A percentile compares a stretch with the other conserved stretches of the same genome.
Evolutionary conservation across 2,113 vertebrate genomes (phyloP).

Genomic region (Rattus rattus): DNA sequence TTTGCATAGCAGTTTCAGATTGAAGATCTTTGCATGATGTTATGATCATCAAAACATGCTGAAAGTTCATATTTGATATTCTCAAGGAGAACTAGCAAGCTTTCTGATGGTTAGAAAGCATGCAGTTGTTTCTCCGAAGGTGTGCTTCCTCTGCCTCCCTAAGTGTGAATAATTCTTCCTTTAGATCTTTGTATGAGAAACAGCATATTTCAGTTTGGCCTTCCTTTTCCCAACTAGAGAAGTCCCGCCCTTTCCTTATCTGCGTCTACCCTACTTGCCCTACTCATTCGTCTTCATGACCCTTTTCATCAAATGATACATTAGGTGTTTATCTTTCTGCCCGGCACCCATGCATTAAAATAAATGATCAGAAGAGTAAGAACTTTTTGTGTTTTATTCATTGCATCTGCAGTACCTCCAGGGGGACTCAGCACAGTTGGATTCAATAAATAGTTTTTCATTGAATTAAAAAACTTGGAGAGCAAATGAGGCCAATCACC

Average conservation of each 20-base stretch:
- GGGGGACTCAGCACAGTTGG: background rate
- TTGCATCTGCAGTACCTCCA: background rate
- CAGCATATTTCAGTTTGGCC: background rate
- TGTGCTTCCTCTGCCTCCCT: background rate
- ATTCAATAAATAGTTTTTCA: background rate
- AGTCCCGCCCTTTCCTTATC: too few relatives aligned
- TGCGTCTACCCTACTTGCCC: background rate
- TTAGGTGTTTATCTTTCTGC: background rate
- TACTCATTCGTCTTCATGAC: background rate
- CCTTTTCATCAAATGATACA: background rate
- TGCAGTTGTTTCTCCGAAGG: background rate
- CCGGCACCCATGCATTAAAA: background rate
- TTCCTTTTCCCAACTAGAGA: background rate
- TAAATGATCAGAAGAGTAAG: background rate
- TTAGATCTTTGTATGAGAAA: background rate
- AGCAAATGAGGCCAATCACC: background rate
- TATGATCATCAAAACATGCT: background rate
- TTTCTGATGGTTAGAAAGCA: background rate
- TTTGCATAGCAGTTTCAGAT: background rate
- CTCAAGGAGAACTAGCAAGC: background rate
- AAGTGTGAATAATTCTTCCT: background rate
- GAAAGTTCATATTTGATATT: background rate
- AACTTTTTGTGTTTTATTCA: background rate
- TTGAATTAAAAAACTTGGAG: conserved; percentile 24
- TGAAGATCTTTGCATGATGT: background rate